A percentile compares a stretch with the other conserved stretches of the same genome.
Evolutionary conservation across 2,888 invertebrate genomes (phyloP).

Genomic region (Oithona nana): DNA sequence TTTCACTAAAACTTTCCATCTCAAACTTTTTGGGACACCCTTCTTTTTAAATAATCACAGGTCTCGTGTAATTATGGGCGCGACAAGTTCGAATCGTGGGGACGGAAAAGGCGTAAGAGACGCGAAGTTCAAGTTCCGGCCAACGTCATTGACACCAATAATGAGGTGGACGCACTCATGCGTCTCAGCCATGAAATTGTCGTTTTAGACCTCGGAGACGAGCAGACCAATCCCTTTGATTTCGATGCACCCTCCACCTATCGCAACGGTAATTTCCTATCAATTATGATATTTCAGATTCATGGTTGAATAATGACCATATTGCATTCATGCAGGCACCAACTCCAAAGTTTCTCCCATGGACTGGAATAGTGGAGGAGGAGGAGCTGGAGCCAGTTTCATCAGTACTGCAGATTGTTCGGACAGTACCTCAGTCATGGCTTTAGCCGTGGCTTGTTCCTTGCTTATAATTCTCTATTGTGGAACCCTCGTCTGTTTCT

Average conservation of each 20-base stretch:
- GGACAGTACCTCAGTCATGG: constrained; percentile 72
- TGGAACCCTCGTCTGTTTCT: constrained; percentile 76
- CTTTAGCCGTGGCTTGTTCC: constrained; percentile 74
- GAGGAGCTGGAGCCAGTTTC: background rate
- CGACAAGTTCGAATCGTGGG: constrained; percentile 75
- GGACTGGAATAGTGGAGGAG: background rate
- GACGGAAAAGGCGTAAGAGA: constrained; percentile 61
- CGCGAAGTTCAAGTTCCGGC: constrained; percentile 4
- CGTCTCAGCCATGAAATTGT: constrained; percentile 83
- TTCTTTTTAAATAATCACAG: constrained; percentile 30
- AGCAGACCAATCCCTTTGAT: constrained; percentile 26
- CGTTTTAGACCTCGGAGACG: constrained; percentile 78
- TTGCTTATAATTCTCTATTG: constrained; percentile 70
- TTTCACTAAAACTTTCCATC: too few species aligned
- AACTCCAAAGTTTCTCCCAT: background rate
- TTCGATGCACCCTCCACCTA: background rate
- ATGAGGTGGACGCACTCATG: constrained; percentile 41
- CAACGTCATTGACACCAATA: constrained; percentile 27
- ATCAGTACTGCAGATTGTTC: constrained; percentile 39
- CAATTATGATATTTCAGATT: background rate
- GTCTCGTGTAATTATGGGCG: constrained; percentile 79
- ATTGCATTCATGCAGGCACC: background rate
- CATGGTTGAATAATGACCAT: background rate
- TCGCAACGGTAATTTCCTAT: background rate
- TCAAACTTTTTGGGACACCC: background rate